phyloP scores from a whole-genome alignment of 1,140 invertebrate species.

The Stegodyphus mimosarum region DNA sequence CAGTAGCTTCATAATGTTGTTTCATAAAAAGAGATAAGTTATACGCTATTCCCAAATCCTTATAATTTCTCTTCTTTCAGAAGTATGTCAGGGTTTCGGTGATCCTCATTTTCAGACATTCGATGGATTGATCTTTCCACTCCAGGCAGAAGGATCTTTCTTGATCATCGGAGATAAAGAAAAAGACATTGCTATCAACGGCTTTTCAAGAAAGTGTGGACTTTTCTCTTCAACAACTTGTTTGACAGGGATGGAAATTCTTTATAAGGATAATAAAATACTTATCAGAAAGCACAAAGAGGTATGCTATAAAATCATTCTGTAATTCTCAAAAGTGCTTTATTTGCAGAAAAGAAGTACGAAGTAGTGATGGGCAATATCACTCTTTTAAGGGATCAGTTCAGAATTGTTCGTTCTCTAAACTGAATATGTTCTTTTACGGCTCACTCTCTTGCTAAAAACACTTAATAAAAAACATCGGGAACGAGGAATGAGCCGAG shows the following conservation, averaged over 20 bases:
- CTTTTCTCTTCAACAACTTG: constrained; percentile 28
- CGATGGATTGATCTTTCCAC: constrained; percentile 78
- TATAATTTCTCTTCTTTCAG: constrained; percentile 64
- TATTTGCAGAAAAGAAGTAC: too few relatives aligned
- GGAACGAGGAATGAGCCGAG: too few relatives aligned
- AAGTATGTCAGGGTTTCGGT: constrained; percentile 77
- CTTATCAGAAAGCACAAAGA: constrained; percentile 42
- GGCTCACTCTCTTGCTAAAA: too few relatives aligned
- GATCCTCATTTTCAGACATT: constrained; percentile 80
- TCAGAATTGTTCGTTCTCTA: too few relatives aligned
- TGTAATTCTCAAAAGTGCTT: too few relatives aligned
- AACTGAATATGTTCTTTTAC: too few relatives aligned
- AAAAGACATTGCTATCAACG: constrained; percentile 39
- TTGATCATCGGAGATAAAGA: constrained; percentile 44
- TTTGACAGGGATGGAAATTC: constrained; percentile 43
- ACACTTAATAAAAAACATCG: too few relatives aligned
- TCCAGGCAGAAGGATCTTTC: constrained; percentile 70
- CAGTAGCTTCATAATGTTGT: too few relatives aligned
- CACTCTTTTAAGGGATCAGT: too few relatives aligned
- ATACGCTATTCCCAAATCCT: background rate
- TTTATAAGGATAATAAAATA: constrained; percentile 48
- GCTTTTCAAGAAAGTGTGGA: constrained; percentile 32
- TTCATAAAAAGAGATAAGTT: too few relatives aligned
- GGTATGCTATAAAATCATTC: background rate
- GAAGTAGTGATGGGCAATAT: too few relatives aligned